Base-by-base conservation (phyloP, 2,797 vertebrate genomes). In the Caiman crocodilus region DNA sequence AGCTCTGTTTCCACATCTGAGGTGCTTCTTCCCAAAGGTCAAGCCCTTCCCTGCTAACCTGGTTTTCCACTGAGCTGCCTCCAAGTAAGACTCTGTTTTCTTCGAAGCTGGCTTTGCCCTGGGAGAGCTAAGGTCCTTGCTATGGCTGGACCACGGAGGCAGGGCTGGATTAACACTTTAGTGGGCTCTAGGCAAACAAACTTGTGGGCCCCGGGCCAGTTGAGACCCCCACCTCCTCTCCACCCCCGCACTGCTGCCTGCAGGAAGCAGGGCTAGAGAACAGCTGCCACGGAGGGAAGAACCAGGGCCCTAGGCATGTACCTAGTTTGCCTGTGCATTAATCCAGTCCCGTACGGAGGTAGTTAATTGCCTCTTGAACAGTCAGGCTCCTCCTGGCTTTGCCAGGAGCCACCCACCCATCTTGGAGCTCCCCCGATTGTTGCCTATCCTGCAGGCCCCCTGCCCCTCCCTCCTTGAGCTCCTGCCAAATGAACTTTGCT, bases 401-500 rank as follows among this genome's bases (percentile, higher is more conserved):
- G 42, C 42, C 42, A 50, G 42, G 42, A 50, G 42, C 42, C 42
- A 50, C 80, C 82, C n/a, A 83, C 61, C 71, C 79, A 28, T 75
- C 65, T 28, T 58, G 83, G 82, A 84, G 84, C 86, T 93, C 80
- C 42, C 87, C 88, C 90, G 88, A 65, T 84, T 95, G 86, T 13
- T 94, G 73, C 91, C 90, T 88, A 61, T 90, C 88, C 93, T 84
- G 76, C 91, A 94, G 84, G 8, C 79, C 90, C 91, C 90, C 88
- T 71, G 32, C 83, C 87, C 91, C 80, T 94, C 58, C 35, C 78
- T 90, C 4, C 50, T 88, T 92, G 58, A 73, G 30, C 60, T 94
- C 6, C 90, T 94, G 95, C 96, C 94, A 97, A 96, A 84, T 80
- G 80, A 95, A 93, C 88, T 92, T 80, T 73, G 64, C 90, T 92